Evolutionary conservation across 2,888 invertebrate genomes (phyloP).

Genomic region (Octodonta nipae): DNA sequence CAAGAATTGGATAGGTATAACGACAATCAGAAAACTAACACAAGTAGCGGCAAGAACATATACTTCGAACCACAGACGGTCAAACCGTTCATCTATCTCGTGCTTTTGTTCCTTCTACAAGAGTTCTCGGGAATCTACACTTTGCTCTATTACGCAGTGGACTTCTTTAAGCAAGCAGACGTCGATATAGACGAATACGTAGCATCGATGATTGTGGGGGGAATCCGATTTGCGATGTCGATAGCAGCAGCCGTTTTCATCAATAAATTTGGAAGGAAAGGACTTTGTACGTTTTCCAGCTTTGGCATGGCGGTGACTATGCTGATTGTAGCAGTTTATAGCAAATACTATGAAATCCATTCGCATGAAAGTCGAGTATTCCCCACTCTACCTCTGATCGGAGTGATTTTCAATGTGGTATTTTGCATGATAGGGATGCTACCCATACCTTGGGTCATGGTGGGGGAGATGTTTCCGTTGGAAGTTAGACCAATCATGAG

Average conservation of each 20-base stretch:
- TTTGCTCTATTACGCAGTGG: conserved; percentile 58
- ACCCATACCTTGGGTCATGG: conserved; percentile 63
- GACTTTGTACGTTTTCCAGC: conserved; percentile 50
- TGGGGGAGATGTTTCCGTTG: conserved; percentile 57
- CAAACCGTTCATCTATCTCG: conserved; percentile 53
- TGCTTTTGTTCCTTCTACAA: conserved; percentile 55
- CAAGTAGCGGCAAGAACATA: conserved; percentile 19
- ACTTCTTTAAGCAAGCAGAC: conserved; percentile 54
- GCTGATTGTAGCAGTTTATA: conserved; percentile 31
- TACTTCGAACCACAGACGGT: conserved; percentile 43
- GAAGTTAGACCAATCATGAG: conserved; percentile 55
- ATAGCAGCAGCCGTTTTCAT: conserved; percentile 53
- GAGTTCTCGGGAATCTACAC: conserved; percentile 62
- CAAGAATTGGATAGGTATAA: conserved; percentile 43
- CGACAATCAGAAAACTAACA: conserved; percentile 14
- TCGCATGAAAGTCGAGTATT: conserved; percentile 21
- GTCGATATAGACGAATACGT: conserved; percentile 50
- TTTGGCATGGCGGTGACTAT: conserved; percentile 51
- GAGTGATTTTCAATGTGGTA: conserved; percentile 53
- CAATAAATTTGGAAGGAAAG: conserved; percentile 48
- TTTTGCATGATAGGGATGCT: conserved; percentile 63
- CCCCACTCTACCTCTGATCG: conserved; percentile 40
- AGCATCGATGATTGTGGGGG: conserved; percentile 56
- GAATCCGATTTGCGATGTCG: conserved; percentile 52
- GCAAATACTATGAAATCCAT: conserved; percentile 30